These are phyloP conservation scores for Balearica regulorum DNA, from an alignment of 2,797 vertebrate species.

Conservation along the genomic window DNA sequence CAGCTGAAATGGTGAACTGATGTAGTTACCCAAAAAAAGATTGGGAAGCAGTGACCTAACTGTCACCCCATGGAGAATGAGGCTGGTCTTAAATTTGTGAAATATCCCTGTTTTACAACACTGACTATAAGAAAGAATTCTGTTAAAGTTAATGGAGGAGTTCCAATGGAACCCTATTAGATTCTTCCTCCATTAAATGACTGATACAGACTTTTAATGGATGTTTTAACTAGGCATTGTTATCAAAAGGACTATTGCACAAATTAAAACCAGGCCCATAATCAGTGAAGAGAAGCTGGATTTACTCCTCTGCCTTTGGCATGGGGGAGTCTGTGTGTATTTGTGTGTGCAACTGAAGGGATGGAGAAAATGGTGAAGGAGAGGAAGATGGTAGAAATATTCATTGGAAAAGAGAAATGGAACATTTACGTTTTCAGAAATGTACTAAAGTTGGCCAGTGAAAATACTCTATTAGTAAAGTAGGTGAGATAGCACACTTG, in stretches of 20 bases:
- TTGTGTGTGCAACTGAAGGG: background rate
- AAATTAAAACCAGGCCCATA: constrained; percentile 73
- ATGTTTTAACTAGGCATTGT: constrained; percentile 74
- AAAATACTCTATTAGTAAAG: background rate
- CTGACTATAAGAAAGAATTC: constrained; percentile 58
- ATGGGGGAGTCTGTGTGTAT: background rate
- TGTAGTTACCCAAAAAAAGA: constrained; percentile 49
- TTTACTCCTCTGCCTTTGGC: constrained; percentile 67
- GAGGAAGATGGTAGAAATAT: background rate
- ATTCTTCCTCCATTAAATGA: constrained; percentile 71
- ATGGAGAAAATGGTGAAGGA: background rate
- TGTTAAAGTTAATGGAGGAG: constrained; percentile 76
- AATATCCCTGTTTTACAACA: constrained; percentile 56
- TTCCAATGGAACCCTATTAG: constrained; percentile 70
- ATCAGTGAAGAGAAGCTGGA: constrained; percentile 69
- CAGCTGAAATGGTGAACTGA: background rate
- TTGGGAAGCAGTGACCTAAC: constrained; percentile 28
- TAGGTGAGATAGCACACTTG: background rate
- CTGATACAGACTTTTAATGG: constrained; percentile 74
- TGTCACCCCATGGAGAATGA: constrained; percentile 63
- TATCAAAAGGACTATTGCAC: constrained; percentile 74
- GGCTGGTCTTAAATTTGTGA: constrained; percentile 40
- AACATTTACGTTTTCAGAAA: background rate
- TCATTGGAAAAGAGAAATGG: background rate
- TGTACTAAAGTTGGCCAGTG: background rate